A percentile compares a stretch with the other conserved stretches of the same genome.
These are phyloP conservation scores for Euzetes globulus DNA, from an alignment of 2,888 invertebrate species.

Conservation along the genomic window DNA sequence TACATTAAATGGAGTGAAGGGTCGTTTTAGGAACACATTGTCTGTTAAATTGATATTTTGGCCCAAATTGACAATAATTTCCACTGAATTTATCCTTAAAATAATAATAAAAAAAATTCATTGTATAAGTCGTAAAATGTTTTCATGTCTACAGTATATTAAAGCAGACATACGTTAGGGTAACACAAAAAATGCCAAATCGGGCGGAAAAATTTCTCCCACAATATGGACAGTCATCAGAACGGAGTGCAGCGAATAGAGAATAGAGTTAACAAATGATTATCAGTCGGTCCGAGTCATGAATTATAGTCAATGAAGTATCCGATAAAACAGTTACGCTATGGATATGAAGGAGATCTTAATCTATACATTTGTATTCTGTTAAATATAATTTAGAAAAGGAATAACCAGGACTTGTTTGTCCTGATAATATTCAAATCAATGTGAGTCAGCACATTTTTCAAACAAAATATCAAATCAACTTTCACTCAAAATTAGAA, in stretches of 20 bases:
- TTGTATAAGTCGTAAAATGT: neutral
- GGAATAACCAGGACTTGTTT: too few relatives aligned
- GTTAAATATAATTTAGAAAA: too few relatives aligned
- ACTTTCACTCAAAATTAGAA: too few relatives aligned
- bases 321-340: neutral
- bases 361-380: neutral
- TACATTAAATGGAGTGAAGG: neutral
- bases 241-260: neutral
- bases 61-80: conserved; percentile 13
- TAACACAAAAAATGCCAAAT: neutral
- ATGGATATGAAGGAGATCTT: neutral
- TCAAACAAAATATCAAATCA: too few relatives aligned
- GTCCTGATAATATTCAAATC: too few relatives aligned
- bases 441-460: too few relatives aligned
- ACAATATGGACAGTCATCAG: neutral
- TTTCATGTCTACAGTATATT: neutral
- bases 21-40: neutral
- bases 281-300: neutral
- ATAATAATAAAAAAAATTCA: neutral
- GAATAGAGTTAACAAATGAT: neutral
- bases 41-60: neutral
- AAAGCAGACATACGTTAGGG: neutral
- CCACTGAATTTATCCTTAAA: conserved; percentile 16
- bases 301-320: neutral
- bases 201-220: neutral